phyloP scores from a whole-genome alignment of 2,888 invertebrate genomes.

The Athalia rosae region DNA sequence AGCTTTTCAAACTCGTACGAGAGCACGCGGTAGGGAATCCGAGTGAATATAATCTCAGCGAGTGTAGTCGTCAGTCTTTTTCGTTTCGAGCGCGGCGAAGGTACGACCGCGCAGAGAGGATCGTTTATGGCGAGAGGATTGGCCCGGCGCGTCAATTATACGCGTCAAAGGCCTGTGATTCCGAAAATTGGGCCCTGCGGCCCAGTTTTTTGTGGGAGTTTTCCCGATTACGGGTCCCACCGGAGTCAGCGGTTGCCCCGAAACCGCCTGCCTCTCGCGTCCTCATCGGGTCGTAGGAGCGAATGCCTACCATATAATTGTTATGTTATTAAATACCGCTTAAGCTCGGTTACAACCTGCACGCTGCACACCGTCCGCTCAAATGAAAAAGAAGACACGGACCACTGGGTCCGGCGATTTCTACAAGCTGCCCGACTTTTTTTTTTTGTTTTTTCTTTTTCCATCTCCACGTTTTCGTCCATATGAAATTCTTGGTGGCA shows the following conservation, averaged over 20 bases:
- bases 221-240: constrained; percentile 57
- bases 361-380: constrained; percentile 14
- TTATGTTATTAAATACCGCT: constrained; percentile 72
- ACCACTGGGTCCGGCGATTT: not conserved
- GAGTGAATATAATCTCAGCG: constrained; percentile 55
- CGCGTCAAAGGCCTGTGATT: constrained; percentile 59
- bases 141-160: constrained; percentile 60
- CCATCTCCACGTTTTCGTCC: constrained; percentile 22
- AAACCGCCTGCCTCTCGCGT: constrained; percentile 56
- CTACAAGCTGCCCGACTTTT: not conserved
- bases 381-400: constrained; percentile 18
- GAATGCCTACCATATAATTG: constrained; percentile 71
- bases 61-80: constrained; percentile 6
- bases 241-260: constrained; percentile 48
- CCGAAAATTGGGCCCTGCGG: constrained; percentile 62
- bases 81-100: not conserved
- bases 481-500: constrained; percentile 48
- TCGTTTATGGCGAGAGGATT: constrained; percentile 50
- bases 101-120: constrained; percentile 50
- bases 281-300: constrained; percentile 49
- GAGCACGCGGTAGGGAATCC: constrained; percentile 53
- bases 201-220: constrained; percentile 53
- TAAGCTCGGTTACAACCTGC: constrained; percentile 56
- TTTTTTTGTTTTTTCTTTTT: too few relatives aligned
- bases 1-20: constrained; percentile 56